A percentile compares a stretch with the other conserved stretches of the same genome.
Conservation (phyloP, 1,140 invertebrate species). For the Pogonus chalceus region DNA sequence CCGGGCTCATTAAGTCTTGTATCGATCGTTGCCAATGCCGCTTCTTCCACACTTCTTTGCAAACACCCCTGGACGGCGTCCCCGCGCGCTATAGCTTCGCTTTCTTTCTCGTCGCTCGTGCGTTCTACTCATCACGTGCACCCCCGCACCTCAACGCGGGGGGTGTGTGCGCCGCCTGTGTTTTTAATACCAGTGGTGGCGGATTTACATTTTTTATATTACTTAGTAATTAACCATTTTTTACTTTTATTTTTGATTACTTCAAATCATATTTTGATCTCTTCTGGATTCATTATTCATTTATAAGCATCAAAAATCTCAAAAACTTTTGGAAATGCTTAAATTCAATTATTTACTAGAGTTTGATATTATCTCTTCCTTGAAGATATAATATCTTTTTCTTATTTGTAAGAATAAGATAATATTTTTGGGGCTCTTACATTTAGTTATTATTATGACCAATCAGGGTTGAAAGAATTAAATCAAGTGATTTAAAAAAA, state of each 20-base stretch:
- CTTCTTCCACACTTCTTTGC: conserved; percentile 25
- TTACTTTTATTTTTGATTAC: background rate
- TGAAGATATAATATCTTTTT: no score
- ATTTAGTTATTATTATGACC: no score
- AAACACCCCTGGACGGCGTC: conserved; percentile 1
- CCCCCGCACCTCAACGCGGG: background rate
- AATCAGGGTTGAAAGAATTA: no score
- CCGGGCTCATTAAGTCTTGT: conserved; percentile 28
- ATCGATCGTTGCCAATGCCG: conserved; percentile 20
- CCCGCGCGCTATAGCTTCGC: background rate
- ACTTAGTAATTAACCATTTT: background rate
- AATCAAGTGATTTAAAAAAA: no score
- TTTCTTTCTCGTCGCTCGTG: background rate
- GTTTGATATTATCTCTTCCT: no score
- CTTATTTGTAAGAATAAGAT: no score
- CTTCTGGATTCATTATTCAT: no score
- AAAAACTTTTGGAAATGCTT: no score
- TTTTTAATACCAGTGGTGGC: background rate
- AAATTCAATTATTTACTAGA: no score
- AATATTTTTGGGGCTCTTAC: no score
- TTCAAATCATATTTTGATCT: no score
- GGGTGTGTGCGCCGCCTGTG: background rate
- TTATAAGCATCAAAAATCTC: no score
- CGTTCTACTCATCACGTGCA: background rate
- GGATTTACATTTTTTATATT: background rate